Conservation (phyloP, 1,140 invertebrate genomes). For the Zaprionus nigranus region DNA sequence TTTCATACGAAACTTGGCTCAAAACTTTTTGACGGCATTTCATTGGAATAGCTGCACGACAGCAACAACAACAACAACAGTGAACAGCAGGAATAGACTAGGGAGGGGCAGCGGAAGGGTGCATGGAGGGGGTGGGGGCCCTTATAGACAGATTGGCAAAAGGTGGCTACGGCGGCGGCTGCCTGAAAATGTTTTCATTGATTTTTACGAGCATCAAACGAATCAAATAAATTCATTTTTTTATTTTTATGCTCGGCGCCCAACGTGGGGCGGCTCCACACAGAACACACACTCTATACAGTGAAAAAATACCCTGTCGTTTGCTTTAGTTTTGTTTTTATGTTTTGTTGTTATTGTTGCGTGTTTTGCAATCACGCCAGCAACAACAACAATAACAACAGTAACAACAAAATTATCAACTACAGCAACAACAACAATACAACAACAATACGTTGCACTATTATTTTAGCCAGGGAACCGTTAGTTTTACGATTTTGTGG, state of each 20-base stretch:
- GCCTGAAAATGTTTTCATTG: conserved; percentile 71
- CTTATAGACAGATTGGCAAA: conserved; percentile 44
- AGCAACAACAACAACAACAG: conserved; percentile 7
- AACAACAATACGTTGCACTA: conserved; percentile 27
- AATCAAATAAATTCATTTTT: conserved; percentile 73
- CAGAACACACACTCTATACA: not conserved
- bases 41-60: conserved; percentile 37
- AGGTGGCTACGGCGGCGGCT: conserved; percentile 36
- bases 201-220: conserved; percentile 78
- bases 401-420: conserved; percentile 30
- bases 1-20: conserved; percentile 74
- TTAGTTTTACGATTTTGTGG: conserved; percentile 40
- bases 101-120: not conserved
- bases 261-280: conserved; percentile 34
- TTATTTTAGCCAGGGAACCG: conserved; percentile 37
- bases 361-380: conserved; percentile 45
- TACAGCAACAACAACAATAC: conserved; percentile 26
- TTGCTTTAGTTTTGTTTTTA: conserved; percentile 8
- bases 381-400: conserved; percentile 25
- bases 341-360: conserved; percentile 22
- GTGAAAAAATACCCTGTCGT: not conserved
- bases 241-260: conserved; percentile 36
- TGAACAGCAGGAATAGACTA: conserved; percentile 19
- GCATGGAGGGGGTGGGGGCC: not conserved
- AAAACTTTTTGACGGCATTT: conserved; percentile 64